Evolutionary conservation across 2,888 invertebrate species (phyloP).

Genomic region (Drosophila longiperda): DNA sequence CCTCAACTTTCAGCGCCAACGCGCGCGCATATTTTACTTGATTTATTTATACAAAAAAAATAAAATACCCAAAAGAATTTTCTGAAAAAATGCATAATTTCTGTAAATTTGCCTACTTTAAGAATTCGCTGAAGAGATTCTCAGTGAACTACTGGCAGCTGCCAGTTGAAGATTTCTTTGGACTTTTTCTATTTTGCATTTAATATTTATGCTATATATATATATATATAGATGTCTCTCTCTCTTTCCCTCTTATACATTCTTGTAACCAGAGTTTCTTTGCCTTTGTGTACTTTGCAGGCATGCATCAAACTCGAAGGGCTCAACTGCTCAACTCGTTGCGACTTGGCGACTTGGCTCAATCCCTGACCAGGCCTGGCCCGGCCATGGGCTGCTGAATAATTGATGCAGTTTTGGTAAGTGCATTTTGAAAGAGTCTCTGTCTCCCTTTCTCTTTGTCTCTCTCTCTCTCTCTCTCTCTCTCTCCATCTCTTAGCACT

Average conservation of each 20-base stretch:
- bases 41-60: conserved; percentile 72
- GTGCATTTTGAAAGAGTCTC: conserved; percentile 71
- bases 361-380: conserved; percentile 75
- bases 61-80: conserved; percentile 2
- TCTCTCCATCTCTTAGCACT: background rate
- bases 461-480: no score
- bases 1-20: conserved; percentile 74
- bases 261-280: conserved; percentile 1
- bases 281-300: conserved; percentile 62
- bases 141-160: conserved; percentile 26
- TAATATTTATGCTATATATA: conserved; percentile 74
- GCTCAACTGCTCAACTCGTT: conserved; percentile 76
- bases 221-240: conserved; percentile 2
- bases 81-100: conserved; percentile 70
- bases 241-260: conserved; percentile 14
- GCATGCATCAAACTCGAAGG: conserved; percentile 73
- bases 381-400: conserved; percentile 75
- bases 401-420: conserved; percentile 81
- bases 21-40: conserved; percentile 81
- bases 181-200: conserved; percentile 75
- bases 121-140: conserved; percentile 46
- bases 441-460: background rate
- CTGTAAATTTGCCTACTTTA: conserved; percentile 63
- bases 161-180: conserved; percentile 58
- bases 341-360: conserved; percentile 74